These are phyloP conservation scores for Numida meleagris DNA, from an alignment of 2,113 vertebrate species.

Conservation along the genomic window DNA sequence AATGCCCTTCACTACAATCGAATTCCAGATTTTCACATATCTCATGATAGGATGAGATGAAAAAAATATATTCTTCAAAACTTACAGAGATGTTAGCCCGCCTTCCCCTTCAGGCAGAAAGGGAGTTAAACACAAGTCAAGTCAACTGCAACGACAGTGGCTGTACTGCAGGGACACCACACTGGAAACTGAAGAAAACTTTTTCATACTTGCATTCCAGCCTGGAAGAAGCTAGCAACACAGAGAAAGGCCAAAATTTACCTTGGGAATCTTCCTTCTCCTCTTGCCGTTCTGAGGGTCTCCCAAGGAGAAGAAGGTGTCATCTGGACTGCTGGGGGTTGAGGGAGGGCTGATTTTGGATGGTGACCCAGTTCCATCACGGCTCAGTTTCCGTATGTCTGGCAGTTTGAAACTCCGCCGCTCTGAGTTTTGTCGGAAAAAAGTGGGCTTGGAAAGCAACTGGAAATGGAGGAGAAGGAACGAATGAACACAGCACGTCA, in stretches of 20 bases:
- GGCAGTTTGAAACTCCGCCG: constrained; percentile 91
- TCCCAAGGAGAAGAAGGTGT: constrained; percentile 91
- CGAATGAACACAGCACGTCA: not conserved
- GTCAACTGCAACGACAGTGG: not conserved
- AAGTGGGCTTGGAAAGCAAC: constrained; percentile 84
- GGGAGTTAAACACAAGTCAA: not conserved
- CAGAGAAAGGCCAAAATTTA: constrained; percentile 56
- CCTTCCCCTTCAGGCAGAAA: not conserved
- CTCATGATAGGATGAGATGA: not conserved
- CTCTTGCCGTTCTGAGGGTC: constrained; percentile 91
- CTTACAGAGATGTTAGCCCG: not conserved
- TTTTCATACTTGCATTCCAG: not conserved
- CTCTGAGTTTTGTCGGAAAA: constrained; percentile 93
- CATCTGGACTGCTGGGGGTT: constrained; percentile 95
- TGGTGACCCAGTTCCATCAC: constrained; percentile 87
- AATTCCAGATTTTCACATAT: not conserved
- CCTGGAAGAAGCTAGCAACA: not conserved
- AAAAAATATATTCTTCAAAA: constrained; percentile 5
- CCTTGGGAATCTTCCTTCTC: constrained; percentile 93
- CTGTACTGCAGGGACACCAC: not conserved
- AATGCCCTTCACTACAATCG: not conserved
- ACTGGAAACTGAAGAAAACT: not conserved
- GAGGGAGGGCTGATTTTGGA: constrained; percentile 92
- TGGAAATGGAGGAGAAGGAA: constrained; percentile 28
- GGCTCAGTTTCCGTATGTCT: constrained; percentile 88